Evolutionary conservation across 2,797 vertebrate genomes (phyloP), one percentile per base, ranked within the genome.

Genomic region (Helostoma temminkii): DNA sequence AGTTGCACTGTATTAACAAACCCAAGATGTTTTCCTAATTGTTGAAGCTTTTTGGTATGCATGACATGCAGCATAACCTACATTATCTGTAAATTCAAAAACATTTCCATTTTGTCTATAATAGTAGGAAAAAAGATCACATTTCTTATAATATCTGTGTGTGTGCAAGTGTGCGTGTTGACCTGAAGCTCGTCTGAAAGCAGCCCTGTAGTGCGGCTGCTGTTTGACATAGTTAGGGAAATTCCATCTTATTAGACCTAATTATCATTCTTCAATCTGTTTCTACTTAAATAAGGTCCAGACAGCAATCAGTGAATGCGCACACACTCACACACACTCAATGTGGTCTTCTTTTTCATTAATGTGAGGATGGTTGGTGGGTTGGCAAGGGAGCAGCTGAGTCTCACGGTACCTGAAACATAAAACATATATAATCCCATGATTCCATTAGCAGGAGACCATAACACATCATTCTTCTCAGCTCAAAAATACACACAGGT

Each of bases 241-340:
- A 93, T 93, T 93, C 92, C 90, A 88, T 83, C 86, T 86, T 87
- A 91, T 92, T 93, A 93, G 88, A 68, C 58, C 86, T 92, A 92
- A 94, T 95, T 94, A 95, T 93, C 93, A 90, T 94, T 94, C 92
- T 93, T 93, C 86, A 93, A 92, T 93, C 91, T 93, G 91, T 90
- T 93, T 90, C 89, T 90, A 90, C 89, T 93, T 91, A 93, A 90
- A 91, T 82, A 84, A 86, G 84, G 87, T 91, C 92, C 92, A 92
- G 91, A 86, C 86, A 91, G 91, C 90, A 93, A 93, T 93, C 90
- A 94, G 91, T 59, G 82, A 82, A 82, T 79, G 72, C 70, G 73
- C 76, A 73, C 76, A 73, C 70, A 49, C 49, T 53, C 63, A 56
- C 74, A 69, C 62, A 74, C 52, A 75, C 76, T 62, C 84, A 92